Base-by-base conservation (phyloP, 2,113 vertebrate genomes). In the Sitta europaea region DNA sequence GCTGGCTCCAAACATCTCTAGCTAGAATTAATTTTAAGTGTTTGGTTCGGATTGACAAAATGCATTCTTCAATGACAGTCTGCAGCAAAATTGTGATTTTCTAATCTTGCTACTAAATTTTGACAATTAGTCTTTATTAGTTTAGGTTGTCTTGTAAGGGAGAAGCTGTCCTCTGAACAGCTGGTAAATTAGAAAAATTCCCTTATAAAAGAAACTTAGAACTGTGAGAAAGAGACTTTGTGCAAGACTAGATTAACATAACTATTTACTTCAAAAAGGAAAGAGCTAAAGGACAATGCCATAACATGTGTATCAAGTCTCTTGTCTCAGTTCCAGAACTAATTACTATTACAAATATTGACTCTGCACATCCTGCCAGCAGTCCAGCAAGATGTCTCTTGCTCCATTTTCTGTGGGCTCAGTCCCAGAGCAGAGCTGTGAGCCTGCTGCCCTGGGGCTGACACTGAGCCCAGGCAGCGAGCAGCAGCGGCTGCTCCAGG, bases 271-370 rank as follows among this genome's bases (percentile, higher is more conserved):
- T 94, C 86, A 68, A 59, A 92, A 76, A 82, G 45, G 73, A 87
- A 87, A 80, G 74, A 90, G 72, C 59, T 77, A 81, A 78, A 66
- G 91, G 84, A 96, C 73, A 94, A 81, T 79, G 47, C 68, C 84
- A 67, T 76, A 91, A 62, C 50, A 65, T 59, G 38, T 35, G 45
- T 76, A 86, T 80, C 91, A 77, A 91, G 67, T 88, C 83, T 3
- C 63, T 90, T 89, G 74, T 90, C 87, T 90, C 66, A 33, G 72
- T 70, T 95, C 90, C 92, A 96, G 71, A 86, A 83, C 72, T 94
- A 96, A 96, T 94, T 96, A 68, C 74, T 85, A 86, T 83, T 91
- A 57, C 86, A 97, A 95, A 96, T 90, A 95, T 84, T 95, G 93
- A 92, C 88, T 87, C 75, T 94, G 86, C 0, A 2, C 91, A 90